Base-by-base conservation (phyloP, 2,113 vertebrate species). In the Elephas maximus region DNA sequence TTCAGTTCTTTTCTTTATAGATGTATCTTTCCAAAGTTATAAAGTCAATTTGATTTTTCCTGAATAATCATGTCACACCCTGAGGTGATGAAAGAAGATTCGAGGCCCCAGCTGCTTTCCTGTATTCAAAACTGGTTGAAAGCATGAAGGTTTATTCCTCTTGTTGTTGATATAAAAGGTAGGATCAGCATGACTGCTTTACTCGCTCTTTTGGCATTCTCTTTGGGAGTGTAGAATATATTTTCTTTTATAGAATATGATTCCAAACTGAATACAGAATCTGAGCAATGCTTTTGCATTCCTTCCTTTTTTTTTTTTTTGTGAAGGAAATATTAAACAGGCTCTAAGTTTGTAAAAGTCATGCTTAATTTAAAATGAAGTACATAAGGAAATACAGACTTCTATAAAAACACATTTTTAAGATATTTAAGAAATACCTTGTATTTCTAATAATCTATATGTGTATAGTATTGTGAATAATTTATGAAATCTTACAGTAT, bases 41-140 rank as follows among this genome's bases (percentile, higher is more conserved):
- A 97, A 96, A 97, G 91, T 97, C 93, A 96, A 93, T 95, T 97
- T 98, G 88, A 95, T 95, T 97, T 97, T 96, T 90, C 57, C 79
- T 96, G 91, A 97, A 97, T 96, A 97, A 96, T 97, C 83, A 76
- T 63, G 88, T 97, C 96, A 71, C 57, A 98, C 92, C 90, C 97
- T 81, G 92, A 97, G 44, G 95, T 94, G 95, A 97, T 98, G 82
- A 98, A 94, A 97, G 90, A 86, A 82, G 79, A 95, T 82, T 92
- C 6, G 2, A 88, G 60, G 30, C 15, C 95, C 85, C 24, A 81
- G 96, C 44, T 92, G 84, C 88, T 97, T 91, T 62, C 51, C 69
- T 95, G 74, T 94, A 83, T 97, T 97, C 92, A 96, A 95, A 95
- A 78, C 41, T 80, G 79, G 90, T 76, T 93, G 90, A 90, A 91